These are phyloP conservation scores for Tetramorium alpestre DNA, from an alignment of 1,140 invertebrate genomes.

Conservation along the genomic window DNA sequence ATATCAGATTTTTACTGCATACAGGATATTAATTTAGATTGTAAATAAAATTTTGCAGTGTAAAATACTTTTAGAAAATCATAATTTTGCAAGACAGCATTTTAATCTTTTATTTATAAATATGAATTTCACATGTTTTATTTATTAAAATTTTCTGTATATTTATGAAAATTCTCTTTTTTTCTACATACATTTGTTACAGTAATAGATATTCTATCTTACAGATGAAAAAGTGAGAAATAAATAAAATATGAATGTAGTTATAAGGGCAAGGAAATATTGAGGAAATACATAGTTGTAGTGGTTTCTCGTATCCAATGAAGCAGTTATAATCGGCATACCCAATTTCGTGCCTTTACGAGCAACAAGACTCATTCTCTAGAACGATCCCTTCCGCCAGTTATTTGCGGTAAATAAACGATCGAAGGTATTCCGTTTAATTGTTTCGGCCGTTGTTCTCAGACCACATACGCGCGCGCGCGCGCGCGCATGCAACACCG, in stretches of 20 bases:
- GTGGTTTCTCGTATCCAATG: conserved; percentile 19
- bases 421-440: conserved; percentile 45
- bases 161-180: background rate
- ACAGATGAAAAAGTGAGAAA: background rate
- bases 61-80: background rate
- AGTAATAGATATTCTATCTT: background rate
- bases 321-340: conserved; percentile 35
- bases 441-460: conserved; percentile 2
- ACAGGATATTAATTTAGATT: background rate
- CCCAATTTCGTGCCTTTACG: conserved; percentile 39
- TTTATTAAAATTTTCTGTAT: background rate
- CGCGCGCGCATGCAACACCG: background rate
- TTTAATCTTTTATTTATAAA: background rate
- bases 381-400: conserved; percentile 31
- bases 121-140: background rate
- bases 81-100: background rate
- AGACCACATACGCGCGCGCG: background rate
- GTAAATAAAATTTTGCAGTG: background rate
- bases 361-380: conserved; percentile 37
- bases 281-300: background rate
- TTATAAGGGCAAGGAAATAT: background rate
- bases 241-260: background rate
- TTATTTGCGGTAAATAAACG: conserved; percentile 55
- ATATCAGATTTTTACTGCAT: background rate
- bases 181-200: too few species aligned